phyloP scores from a whole-genome alignment of 2,888 invertebrate genomes.

The Eulithis prunata region DNA sequence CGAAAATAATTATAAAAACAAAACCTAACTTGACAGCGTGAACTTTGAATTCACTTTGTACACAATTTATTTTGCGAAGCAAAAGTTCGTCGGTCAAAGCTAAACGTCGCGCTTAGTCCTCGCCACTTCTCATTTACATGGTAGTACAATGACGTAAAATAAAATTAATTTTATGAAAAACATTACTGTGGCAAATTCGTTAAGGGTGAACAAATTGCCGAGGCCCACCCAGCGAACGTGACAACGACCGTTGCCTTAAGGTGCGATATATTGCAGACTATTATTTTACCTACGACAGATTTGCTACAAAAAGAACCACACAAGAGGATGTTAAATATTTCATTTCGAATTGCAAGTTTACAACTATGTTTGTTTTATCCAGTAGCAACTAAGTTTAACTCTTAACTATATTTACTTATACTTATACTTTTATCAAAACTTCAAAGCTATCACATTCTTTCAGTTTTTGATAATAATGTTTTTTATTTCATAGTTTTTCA shows the following conservation, averaged over 20 bases:
- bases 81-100: conserved; percentile 34
- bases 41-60: conserved; percentile 30
- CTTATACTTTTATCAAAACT: too few species aligned
- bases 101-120: conserved; percentile 41
- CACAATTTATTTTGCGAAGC: conserved; percentile 26
- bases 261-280: conserved; percentile 55
- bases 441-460: too few species aligned
- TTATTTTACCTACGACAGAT: not conserved
- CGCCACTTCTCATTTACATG: conserved; percentile 52
- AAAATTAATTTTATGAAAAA: conserved; percentile 71
- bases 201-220: conserved; percentile 68
- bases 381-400: too few species aligned
- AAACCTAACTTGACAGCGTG: conserved; percentile 18
- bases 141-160: conserved; percentile 59
- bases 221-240: conserved; percentile 64
- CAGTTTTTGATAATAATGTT: not conserved
- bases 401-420: too few species aligned
- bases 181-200: conserved; percentile 66
- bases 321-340: too few species aligned
- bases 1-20: conserved; percentile 13
- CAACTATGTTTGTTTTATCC: too few species aligned
- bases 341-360: too few species aligned
- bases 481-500: not conserved
- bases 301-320: too few species aligned
- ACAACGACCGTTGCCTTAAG: conserved; percentile 71